These are phyloP conservation scores for Pammene fasciana DNA, from an alignment of 2,888 invertebrate genomes.

Conservation along the genomic window DNA sequence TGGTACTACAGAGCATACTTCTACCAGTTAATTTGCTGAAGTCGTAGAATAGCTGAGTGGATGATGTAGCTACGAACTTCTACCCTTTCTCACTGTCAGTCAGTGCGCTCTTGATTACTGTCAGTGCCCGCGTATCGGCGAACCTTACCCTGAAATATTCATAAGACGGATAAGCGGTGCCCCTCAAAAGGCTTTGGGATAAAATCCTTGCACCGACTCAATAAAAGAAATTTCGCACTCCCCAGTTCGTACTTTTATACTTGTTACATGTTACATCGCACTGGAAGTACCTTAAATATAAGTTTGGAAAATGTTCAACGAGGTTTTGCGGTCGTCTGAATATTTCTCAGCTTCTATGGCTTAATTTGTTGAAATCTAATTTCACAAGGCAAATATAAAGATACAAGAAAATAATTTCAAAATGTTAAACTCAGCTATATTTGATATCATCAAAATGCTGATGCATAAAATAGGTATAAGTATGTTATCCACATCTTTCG, in stretches of 20 bases:
- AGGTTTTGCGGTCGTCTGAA: not conserved
- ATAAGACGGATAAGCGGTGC: slow-evolving; percentile 53
- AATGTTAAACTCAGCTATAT: no score
- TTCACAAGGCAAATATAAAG: no score
- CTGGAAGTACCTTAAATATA: not conserved
- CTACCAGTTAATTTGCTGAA: not conserved
- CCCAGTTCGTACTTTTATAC: slow-evolving; percentile 6
- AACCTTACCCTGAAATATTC: slow-evolving; percentile 58
- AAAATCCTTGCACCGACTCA: slow-evolving; percentile 47
- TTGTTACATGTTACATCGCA: not conserved
- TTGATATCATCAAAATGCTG: not conserved
- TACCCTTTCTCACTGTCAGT: not conserved
- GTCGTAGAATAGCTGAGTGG: not conserved
- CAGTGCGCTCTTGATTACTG: slow-evolving; percentile 5
- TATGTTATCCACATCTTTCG: not conserved
- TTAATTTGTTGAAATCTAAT: no score
- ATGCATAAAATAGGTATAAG: not conserved
- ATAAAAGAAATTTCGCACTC: slow-evolving; percentile 56
- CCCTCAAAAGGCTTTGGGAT: slow-evolving; percentile 46
- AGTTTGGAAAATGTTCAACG: not conserved
- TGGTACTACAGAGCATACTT: no score
- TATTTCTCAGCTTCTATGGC: no score
- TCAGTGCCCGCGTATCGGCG: slow-evolving; percentile 6
- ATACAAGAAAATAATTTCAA: no score
- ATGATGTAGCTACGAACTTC: not conserved